phyloP scores from a whole-genome alignment of 2,888 invertebrate genomes.

The Drosophila eohydei region DNA sequence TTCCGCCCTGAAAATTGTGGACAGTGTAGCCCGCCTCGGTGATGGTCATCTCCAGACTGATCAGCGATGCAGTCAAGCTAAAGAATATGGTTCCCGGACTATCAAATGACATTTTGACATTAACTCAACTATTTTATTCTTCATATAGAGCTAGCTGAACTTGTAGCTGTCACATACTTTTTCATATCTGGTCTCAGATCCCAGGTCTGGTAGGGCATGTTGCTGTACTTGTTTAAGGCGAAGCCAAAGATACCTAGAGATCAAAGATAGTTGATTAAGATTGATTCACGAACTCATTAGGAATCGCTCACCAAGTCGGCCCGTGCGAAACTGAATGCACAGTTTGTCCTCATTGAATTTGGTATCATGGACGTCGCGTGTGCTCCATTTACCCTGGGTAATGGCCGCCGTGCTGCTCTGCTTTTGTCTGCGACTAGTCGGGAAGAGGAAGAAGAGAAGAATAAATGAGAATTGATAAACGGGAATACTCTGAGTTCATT shows the following conservation, averaged over 20 bases:
- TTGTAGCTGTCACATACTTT: slow-evolving; percentile 47
- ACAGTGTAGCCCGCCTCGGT: slow-evolving; percentile 84
- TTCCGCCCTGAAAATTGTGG: slow-evolving; percentile 84
- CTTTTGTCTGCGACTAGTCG: slow-evolving; percentile 60
- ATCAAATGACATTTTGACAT: background rate
- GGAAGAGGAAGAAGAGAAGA: background rate
- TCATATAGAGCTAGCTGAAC: background rate
- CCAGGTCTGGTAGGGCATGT: slow-evolving; percentile 95
- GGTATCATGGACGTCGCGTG: slow-evolving; percentile 90
- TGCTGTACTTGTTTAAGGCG: slow-evolving; percentile 90
- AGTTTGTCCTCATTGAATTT: slow-evolving; percentile 95
- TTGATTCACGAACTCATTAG: background rate
- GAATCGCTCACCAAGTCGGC: slow-evolving; percentile 86
- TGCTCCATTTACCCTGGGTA: slow-evolving; percentile 88
- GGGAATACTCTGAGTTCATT: background rate
- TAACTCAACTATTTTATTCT: background rate
- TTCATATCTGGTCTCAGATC: slow-evolving; percentile 90
- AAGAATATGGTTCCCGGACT: slow-evolving; percentile 84
- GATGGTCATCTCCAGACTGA: slow-evolving; percentile 87
- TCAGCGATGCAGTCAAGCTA: slow-evolving; percentile 86
- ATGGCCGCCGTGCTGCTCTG: slow-evolving; percentile 64
- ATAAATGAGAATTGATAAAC: background rate
- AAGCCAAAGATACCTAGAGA: slow-evolving; percentile 89
- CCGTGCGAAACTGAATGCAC: slow-evolving; percentile 90
- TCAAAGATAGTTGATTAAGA: background rate